phyloP scores from a whole-genome alignment of 2,797 vertebrate genomes.

The Cyprinodon diabolis region DNA sequence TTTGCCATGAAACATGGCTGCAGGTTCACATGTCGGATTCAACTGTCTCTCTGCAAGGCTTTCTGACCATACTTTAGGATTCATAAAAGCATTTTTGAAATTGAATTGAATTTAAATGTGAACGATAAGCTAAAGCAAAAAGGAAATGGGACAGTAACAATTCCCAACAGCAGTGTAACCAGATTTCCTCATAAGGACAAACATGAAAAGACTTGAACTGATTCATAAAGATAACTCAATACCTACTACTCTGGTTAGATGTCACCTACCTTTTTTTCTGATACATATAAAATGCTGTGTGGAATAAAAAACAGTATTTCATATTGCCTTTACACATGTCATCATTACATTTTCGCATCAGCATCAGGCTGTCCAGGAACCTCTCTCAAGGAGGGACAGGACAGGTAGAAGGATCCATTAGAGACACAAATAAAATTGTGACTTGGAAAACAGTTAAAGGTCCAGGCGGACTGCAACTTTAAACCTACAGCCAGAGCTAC shows the following conservation, averaged over 20 bases:
- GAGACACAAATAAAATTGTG: neutral
- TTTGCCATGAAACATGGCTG: no score
- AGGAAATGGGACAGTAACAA: slow-evolving; percentile 49
- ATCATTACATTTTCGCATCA: slow-evolving; percentile 12
- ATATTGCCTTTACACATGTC: no score
- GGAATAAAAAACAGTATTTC: neutral
- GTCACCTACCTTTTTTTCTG: neutral
- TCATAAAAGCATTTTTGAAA: no score
- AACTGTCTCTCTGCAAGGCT: no score
- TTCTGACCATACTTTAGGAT: no score
- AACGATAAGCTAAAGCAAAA: slow-evolving; percentile 19
- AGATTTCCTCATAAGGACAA: slow-evolving; percentile 34
- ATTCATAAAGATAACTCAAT: slow-evolving; percentile 27
- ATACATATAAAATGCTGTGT: neutral
- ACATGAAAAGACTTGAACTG: slow-evolving; percentile 19
- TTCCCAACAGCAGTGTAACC: slow-evolving; percentile 36
- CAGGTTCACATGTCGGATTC: no score
- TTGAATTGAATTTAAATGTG: neutral
- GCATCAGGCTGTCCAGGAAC: neutral
- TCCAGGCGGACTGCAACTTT: neutral
- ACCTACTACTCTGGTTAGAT: neutral
- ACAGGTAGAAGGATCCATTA: neutral
- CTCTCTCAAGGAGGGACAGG: neutral
- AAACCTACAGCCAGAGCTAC: neutral
- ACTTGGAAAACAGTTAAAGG: neutral